Conservation (phyloP, 2,797 vertebrate species). For the Podarcis lilfordi region DNA sequence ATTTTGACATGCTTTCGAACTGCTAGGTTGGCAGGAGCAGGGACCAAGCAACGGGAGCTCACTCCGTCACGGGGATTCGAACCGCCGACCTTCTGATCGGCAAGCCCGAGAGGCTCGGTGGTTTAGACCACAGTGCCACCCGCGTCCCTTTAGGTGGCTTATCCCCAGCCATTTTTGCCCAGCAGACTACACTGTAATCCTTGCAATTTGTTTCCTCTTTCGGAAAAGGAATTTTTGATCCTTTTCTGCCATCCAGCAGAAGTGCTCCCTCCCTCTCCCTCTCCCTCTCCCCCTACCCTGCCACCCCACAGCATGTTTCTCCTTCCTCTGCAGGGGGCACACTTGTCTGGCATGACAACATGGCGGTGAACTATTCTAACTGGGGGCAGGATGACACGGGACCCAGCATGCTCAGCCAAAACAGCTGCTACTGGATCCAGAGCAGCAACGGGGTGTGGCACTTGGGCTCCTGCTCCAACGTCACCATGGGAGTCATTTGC, state of each 20-base stretch:
- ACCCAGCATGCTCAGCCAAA: constrained; percentile 91
- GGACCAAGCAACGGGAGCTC: too few relatives aligned
- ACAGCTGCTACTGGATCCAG: constrained; percentile 98
- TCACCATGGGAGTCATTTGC: constrained; percentile 94
- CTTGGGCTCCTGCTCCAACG: constrained; percentile 89
- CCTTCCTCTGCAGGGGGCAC: constrained; percentile 78
- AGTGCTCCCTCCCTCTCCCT: neutral
- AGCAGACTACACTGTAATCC: neutral
- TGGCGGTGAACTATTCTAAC: constrained; percentile 89
- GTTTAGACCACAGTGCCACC: too few relatives aligned
- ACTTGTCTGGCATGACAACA: constrained; percentile 91
- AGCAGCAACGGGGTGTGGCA: constrained; percentile 93
- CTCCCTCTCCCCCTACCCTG: neutral
- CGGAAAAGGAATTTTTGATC: neutral
- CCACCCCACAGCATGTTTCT: neutral
- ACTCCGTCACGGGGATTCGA: too few relatives aligned
- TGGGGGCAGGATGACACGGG: constrained; percentile 89
- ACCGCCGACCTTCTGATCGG: too few relatives aligned
- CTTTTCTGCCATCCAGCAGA: neutral
- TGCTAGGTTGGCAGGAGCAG: too few relatives aligned
- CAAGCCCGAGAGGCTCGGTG: too few relatives aligned
- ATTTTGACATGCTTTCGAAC: too few relatives aligned
- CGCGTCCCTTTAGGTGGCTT: neutral
- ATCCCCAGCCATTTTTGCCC: too few relatives aligned
- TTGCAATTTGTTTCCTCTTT: neutral